A percentile compares a stretch with the other conserved stretches of the same genome.
Evolutionary conservation across 1,140 invertebrate genomes (phyloP).

Genomic region (Phortica variegata): DNA sequence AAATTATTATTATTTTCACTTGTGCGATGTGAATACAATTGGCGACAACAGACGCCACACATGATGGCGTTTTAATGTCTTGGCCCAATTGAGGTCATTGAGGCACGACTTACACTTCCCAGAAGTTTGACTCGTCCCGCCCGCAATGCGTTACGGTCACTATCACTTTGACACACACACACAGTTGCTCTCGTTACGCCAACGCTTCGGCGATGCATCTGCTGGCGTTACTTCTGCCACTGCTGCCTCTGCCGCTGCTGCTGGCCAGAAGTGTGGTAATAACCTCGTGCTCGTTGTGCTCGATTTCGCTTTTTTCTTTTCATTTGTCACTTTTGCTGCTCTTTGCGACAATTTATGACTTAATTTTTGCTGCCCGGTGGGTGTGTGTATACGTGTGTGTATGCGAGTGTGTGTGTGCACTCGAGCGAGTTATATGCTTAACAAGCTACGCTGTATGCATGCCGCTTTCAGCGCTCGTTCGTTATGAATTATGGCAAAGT

Average conservation of each 20-base stretch:
- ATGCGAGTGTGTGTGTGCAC: no score
- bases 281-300: no score
- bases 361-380: constrained; percentile 21
- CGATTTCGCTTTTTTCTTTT: no score
- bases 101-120: no score
- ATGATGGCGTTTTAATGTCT: constrained; percentile 39
- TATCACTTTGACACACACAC: not conserved
- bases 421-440: constrained; percentile 34
- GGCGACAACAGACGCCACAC: no score
- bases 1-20: not conserved
- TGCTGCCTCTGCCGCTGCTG: no score
- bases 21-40: constrained; percentile 25
- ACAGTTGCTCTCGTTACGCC: not conserved
- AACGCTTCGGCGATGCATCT: no score
- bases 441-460: constrained; percentile 21
- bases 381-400: no score
- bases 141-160: constrained; percentile 10
- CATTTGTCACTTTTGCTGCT: no score
- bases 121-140: constrained; percentile 45
- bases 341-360: no score
- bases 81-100: constrained; percentile 46
- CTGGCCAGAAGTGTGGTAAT: no score
- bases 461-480: constrained; percentile 20
- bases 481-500: constrained; percentile 49
- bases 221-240: constrained; percentile 24